Evolutionary conservation across 2,113 vertebrate genomes (phyloP).

Genomic region (Synchiropus splendidus): DNA sequence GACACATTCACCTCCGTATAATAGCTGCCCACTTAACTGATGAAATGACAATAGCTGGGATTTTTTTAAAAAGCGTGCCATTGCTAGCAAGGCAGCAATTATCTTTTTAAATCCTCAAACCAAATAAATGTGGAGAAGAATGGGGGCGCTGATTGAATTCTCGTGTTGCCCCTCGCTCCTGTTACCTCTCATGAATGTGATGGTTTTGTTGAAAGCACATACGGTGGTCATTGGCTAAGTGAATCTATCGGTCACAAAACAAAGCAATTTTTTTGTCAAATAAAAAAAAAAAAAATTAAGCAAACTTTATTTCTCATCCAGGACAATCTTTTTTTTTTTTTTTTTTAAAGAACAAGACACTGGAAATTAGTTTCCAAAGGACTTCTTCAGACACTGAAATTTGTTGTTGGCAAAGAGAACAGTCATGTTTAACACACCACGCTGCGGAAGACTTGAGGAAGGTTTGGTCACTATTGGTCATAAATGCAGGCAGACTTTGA

Average conservation of each 20-base stretch:
- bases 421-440: no score
- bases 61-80: constrained; percentile 18
- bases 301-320: no score
- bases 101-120: constrained; percentile 34
- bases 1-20: constrained; percentile 26
- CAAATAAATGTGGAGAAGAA: constrained; percentile 23
- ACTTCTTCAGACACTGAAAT: background rate
- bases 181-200: constrained; percentile 6
- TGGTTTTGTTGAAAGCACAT: background rate
- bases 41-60: constrained; percentile 38
- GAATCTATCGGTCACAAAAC: no score
- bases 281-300: no score
- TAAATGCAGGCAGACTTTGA: no score
- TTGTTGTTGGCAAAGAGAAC: background rate
- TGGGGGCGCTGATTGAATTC: constrained; percentile 32
- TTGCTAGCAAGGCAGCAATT: constrained; percentile 30
- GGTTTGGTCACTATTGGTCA: no score
- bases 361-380: no score
- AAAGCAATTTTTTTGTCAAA: no score
- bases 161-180: constrained; percentile 21
- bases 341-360: background rate
- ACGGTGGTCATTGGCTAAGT: background rate
- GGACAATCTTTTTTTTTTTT: background rate
- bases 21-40: constrained; percentile 36
- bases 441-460: no score